Percentiles rank a stretch among this genome's conserved stretches.
phyloP scores from a whole-genome alignment of 2,797 vertebrate species.

The Rhincodon typus region DNA sequence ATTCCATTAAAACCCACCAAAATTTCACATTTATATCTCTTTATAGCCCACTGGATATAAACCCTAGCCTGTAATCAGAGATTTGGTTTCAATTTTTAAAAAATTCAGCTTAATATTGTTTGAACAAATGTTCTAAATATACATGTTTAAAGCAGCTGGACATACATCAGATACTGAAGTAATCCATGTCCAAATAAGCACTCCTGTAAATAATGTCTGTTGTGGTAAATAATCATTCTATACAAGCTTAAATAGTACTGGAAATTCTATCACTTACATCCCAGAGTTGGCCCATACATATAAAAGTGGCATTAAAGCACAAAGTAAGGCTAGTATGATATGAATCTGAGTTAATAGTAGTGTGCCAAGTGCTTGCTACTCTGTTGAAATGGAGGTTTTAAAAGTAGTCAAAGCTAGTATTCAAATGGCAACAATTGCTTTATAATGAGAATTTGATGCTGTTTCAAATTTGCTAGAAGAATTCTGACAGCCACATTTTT shows the following conservation, averaged over 20 bases:
- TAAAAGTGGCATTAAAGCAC: conserved; percentile 25
- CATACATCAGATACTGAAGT: conserved; percentile 6
- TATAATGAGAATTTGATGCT: not conserved
- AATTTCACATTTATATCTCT: conserved; percentile 12
- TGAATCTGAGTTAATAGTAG: conserved; percentile 20
- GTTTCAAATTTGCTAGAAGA: not conserved
- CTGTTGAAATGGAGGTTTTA: conserved; percentile 8
- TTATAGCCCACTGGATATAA: conserved; percentile 21
- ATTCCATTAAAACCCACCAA: conserved; percentile 20
- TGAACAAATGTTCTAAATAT: conserved; percentile 19
- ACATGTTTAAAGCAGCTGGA: conserved; percentile 13
- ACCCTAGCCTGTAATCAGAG: not conserved
- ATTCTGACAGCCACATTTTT: not conserved
- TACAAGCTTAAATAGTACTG: conserved; percentile 7
- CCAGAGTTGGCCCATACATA: conserved; percentile 28
- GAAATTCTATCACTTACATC: conserved; percentile 24
- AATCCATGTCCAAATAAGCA: conserved; percentile 26
- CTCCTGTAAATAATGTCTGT: not conserved
- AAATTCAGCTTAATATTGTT: no score
- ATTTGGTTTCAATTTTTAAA: not conserved
- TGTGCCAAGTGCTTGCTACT: conserved; percentile 10
- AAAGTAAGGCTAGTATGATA: conserved; percentile 34
- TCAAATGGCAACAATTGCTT: not conserved
- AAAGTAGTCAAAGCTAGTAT: conserved; percentile 4
- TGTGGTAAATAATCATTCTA: not conserved